Evolutionary conservation across 2,888 invertebrate genomes (phyloP).

Genomic region (Acleris holmiana): DNA sequence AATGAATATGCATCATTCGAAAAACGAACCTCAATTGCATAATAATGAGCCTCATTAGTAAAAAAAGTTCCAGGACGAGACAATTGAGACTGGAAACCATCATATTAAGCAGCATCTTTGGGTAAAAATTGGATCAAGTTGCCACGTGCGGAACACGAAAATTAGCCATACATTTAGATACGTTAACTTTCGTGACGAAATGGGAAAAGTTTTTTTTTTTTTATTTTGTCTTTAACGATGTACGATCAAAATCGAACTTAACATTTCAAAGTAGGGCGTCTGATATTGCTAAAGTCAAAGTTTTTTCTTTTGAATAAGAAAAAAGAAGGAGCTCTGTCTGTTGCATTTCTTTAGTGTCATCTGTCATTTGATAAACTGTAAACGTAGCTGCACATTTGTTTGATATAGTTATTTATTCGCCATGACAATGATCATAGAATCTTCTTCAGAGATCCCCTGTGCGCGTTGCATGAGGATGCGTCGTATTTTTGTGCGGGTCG

Average conservation of each 20-base stretch:
- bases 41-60: constrained; percentile 27
- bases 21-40: constrained; percentile 1
- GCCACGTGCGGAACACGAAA: too few relatives aligned
- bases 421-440: constrained; percentile 57
- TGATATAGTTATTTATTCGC: not conserved
- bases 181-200: too few relatives aligned
- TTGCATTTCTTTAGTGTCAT: constrained; percentile 1
- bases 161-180: too few relatives aligned
- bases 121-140: too few relatives aligned
- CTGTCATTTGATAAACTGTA: constrained; percentile 19
- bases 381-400: not conserved
- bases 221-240: too few relatives aligned
- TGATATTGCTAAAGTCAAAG: too few relatives aligned
- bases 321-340: too few relatives aligned
- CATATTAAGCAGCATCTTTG: too few relatives aligned
- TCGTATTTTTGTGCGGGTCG: constrained; percentile 57
- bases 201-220: too few relatives aligned
- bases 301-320: too few relatives aligned
- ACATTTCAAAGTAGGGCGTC: too few relatives aligned
- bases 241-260: too few relatives aligned
- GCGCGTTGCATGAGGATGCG: constrained; percentile 57
- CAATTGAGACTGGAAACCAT: not conserved
- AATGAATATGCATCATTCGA: constrained; percentile 23
- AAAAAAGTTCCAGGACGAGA: constrained; percentile 24
- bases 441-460: constrained; percentile 57